A percentile compares a stretch with the other conserved stretches of the same genome.
These are phyloP conservation scores for Xylophagus ater DNA, from an alignment of 2,888 invertebrate species.

Conservation along the genomic window DNA sequence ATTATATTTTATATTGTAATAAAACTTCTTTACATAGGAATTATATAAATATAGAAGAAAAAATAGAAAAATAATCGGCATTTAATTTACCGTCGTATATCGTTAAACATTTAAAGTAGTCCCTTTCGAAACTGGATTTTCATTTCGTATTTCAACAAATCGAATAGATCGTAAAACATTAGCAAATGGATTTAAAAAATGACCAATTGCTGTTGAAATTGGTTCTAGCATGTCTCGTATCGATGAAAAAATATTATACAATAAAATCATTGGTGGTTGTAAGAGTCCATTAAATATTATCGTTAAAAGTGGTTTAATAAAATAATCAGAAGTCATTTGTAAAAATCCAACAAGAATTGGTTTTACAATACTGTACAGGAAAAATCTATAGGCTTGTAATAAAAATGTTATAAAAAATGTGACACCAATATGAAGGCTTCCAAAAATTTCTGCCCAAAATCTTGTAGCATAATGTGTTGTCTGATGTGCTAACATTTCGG, in stretches of 20 bases:
- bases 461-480: conserved; percentile 47
- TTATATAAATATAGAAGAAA: too few species aligned
- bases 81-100: too few species aligned
- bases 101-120: too few species aligned
- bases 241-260: conserved; percentile 50
- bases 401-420: conserved; percentile 50
- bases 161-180: conserved; percentile 27
- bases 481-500: conserved; percentile 47
- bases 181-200: conserved; percentile 32
- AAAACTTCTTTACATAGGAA: too few species aligned
- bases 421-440: conserved; percentile 48
- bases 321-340: conserved; percentile 54
- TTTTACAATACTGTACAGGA: conserved; percentile 47
- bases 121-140: too few species aligned
- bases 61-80: too few species aligned
- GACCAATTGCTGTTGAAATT: conserved; percentile 45
- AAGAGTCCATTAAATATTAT: conserved; percentile 52
- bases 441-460: conserved; percentile 59
- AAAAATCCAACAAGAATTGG: conserved; percentile 49
- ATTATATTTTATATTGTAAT: too few species aligned
- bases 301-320: conserved; percentile 53
- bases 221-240: conserved; percentile 51
- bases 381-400: conserved; percentile 47
- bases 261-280: conserved; percentile 55
- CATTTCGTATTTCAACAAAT: too few species aligned